Conservation (phyloP, 2,888 invertebrate genomes). For the Tetranychus truncatus region DNA sequence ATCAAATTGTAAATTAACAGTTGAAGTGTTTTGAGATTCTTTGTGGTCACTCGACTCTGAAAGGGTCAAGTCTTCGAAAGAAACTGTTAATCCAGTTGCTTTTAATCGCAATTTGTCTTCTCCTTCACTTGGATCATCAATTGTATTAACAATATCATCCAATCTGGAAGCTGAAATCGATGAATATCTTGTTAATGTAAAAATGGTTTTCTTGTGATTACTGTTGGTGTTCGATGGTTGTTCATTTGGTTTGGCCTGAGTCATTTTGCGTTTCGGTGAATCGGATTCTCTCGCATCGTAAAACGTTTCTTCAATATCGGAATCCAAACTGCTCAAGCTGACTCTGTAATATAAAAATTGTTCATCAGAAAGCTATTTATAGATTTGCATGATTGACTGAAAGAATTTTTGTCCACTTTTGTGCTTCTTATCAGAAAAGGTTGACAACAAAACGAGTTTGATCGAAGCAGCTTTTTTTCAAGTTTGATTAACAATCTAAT, state of each 20-base stretch:
- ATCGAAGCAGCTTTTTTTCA: too few species aligned
- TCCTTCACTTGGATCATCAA: background rate
- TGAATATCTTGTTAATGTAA: background rate
- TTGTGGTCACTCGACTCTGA: too few species aligned
- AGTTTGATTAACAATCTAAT: too few species aligned
- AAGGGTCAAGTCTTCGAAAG: too few species aligned
- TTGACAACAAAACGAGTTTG: too few species aligned
- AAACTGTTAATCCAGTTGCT: too few species aligned
- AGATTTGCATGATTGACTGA: too few species aligned
- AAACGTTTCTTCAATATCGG: constrained; percentile 54
- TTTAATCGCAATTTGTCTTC: too few species aligned
- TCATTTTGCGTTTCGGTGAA: constrained; percentile 10
- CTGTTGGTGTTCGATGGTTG: background rate
- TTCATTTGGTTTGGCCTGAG: background rate
- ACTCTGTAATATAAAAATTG: constrained; percentile 36
- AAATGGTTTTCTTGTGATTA: background rate
- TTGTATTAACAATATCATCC: background rate
- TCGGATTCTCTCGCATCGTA: constrained; percentile 32
- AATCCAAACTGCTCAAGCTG: constrained; percentile 61
- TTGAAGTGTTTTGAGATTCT: background rate
- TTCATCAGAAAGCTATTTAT: too few species aligned
- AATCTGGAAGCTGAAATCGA: background rate
- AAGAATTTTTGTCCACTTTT: too few species aligned
- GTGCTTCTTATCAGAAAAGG: too few species aligned
- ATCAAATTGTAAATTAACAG: background rate